These are phyloP conservation scores for Scelioninae gen. 1 DNA, from an alignment of 2,888 invertebrate species.

Conservation along the genomic window DNA sequence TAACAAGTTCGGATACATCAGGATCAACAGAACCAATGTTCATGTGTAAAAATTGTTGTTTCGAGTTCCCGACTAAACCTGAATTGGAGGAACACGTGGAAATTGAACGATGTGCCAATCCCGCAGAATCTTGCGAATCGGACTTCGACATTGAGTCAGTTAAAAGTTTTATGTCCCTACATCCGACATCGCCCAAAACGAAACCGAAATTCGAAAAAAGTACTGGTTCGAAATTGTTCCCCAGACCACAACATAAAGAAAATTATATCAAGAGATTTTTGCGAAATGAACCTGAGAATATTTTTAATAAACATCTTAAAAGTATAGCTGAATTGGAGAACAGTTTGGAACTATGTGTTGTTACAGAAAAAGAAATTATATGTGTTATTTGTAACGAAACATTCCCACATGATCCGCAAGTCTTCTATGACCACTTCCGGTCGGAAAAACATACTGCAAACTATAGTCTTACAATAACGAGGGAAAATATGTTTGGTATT, in stretches of 20 bases:
- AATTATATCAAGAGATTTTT: constrained; percentile 57
- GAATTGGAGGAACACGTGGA: constrained; percentile 41
- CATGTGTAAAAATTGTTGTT: constrained; percentile 27
- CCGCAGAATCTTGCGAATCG: constrained; percentile 28
- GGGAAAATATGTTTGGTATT: constrained; percentile 60
- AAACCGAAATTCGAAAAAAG: not conserved
- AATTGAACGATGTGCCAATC: constrained; percentile 17
- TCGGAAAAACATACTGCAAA: constrained; percentile 70
- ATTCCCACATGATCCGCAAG: constrained; percentile 62
- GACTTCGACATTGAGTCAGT: constrained; percentile 44
- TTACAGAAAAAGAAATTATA: constrained; percentile 47
- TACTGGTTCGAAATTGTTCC: constrained; percentile 28
- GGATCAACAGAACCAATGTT: constrained; percentile 2
- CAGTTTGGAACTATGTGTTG: constrained; percentile 65
- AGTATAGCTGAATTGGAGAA: constrained; percentile 42
- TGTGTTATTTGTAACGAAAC: constrained; percentile 75
- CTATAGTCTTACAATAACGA: constrained; percentile 70
- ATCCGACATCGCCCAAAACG: not conserved
- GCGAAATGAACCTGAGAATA: constrained; percentile 54
- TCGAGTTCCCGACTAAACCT: constrained; percentile 24
- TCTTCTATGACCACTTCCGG: constrained; percentile 74
- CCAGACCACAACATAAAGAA: constrained; percentile 10
- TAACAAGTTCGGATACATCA: too few species aligned
- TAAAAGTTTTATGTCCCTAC: constrained; percentile 18
- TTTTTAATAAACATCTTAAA: constrained; percentile 49